A percentile compares a stretch with the other conserved stretches of the same genome.
phyloP scores from a whole-genome alignment of 92 coral and sea anemone species.

The Zoanthus gigantus region DNA sequence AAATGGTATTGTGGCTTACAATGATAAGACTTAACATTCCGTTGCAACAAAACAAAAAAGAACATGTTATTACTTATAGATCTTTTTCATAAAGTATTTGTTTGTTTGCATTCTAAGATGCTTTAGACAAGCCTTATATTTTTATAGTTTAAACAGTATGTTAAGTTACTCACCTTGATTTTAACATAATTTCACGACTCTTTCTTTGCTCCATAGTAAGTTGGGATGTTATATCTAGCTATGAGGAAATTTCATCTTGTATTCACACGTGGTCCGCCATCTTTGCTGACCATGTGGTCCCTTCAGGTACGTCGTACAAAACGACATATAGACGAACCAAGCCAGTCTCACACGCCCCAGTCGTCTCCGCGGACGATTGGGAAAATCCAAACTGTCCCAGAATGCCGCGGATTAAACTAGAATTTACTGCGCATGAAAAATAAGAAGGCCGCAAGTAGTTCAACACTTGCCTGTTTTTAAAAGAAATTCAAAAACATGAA shows the following conservation, averaged over 20 bases:
- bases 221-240: neutral
- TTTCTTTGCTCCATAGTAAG: constrained; percentile 8
- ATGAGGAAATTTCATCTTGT: too few relatives aligned
- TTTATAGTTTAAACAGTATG: neutral
- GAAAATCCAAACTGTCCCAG: too few relatives aligned
- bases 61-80: neutral
- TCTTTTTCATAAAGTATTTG: too few relatives aligned
- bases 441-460: too few relatives aligned
- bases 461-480: too few relatives aligned
- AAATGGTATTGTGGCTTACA: neutral
- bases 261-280: constrained; percentile 26
- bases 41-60: neutral
- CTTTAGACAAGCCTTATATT: too few relatives aligned
- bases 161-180: constrained; percentile 18
- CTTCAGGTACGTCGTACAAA: constrained; percentile 1
- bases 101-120: too few relatives aligned
- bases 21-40: neutral
- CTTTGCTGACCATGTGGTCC: constrained; percentile 17
- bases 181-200: neutral
- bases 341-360: too few relatives aligned
- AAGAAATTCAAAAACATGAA: too few relatives aligned
- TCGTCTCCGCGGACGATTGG: too few relatives aligned
- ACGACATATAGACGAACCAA: neutral
- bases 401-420: too few relatives aligned
- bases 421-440: too few relatives aligned